Conservation (phyloP, 2,797 vertebrate genomes). For the Eulemur rubriventer region DNA sequence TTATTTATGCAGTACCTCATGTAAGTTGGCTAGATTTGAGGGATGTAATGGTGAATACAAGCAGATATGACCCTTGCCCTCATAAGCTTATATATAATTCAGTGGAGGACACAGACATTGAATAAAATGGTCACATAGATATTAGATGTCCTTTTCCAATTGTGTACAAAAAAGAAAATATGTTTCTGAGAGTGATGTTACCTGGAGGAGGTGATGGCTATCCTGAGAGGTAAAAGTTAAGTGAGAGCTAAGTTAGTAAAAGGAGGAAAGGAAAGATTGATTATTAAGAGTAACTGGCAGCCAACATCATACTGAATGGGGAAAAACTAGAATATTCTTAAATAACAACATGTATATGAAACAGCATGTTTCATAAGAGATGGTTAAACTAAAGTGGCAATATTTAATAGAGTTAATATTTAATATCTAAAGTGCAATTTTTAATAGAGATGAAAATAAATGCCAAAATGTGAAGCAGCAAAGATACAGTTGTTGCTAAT, state of each 20-base stretch:
- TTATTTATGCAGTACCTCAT: background rate
- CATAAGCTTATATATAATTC: background rate
- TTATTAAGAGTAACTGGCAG: background rate
- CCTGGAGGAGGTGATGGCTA: background rate
- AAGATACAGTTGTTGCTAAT: accelerated
- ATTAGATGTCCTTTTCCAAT: background rate
- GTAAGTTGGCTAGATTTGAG: background rate
- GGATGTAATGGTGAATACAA: background rate
- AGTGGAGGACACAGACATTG: background rate
- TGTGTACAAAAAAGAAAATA: background rate
- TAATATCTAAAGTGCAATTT: background rate
- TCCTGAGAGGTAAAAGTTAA: background rate
- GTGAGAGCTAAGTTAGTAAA: background rate
- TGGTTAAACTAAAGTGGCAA: background rate
- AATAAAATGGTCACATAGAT: background rate
- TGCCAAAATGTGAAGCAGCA: background rate
- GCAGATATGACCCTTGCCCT: background rate
- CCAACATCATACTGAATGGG: too few relatives aligned
- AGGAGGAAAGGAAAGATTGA: background rate
- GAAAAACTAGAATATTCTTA: background rate
- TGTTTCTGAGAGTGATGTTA: background rate
- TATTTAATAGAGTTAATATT: too few relatives aligned
- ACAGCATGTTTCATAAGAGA: background rate
- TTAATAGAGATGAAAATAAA: background rate
- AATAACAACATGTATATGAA: background rate